Evolutionary conservation across 1,140 invertebrate species (phyloP).

Genomic region (Lutraria rhynchaena): DNA sequence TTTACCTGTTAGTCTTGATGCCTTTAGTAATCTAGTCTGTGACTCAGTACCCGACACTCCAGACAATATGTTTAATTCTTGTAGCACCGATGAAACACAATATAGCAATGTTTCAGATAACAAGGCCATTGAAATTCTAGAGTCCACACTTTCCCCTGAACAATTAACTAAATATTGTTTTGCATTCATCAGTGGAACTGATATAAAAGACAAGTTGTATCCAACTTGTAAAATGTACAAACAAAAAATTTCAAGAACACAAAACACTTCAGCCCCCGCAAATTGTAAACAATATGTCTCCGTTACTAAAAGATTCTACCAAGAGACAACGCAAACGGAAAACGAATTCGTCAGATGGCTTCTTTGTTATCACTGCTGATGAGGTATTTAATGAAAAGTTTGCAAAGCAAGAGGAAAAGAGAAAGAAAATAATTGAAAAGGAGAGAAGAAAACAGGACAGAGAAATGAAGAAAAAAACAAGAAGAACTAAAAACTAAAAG

Average conservation of each 20-base stretch:
- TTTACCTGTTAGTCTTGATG: too few species aligned
- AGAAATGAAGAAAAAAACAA: too few species aligned
- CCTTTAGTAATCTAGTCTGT: too few species aligned
- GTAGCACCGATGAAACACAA: too few species aligned
- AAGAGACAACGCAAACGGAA: not conserved
- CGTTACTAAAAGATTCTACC: not conserved
- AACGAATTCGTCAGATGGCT: not conserved
- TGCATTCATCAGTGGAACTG: not conserved
- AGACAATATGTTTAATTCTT: too few species aligned
- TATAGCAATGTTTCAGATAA: not conserved
- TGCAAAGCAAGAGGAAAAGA: too few species aligned
- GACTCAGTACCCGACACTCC: too few species aligned
- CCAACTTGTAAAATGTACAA: constrained; percentile 7
- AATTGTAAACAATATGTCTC: not conserved
- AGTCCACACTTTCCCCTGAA: not conserved
- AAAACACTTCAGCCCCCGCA: not conserved
- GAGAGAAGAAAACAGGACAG: too few species aligned
- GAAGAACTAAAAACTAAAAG: too few species aligned
- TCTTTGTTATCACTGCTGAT: constrained; percentile 1
- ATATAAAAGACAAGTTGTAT: not conserved
- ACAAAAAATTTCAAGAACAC: not conserved
- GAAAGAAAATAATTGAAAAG: too few species aligned
- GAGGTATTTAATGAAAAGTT: not conserved
- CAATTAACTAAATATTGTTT: not conserved
- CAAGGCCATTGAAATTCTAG: not conserved